Evolutionary conservation across 2,113 vertebrate species (phyloP).

Genomic region (Nicator chloris): DNA sequence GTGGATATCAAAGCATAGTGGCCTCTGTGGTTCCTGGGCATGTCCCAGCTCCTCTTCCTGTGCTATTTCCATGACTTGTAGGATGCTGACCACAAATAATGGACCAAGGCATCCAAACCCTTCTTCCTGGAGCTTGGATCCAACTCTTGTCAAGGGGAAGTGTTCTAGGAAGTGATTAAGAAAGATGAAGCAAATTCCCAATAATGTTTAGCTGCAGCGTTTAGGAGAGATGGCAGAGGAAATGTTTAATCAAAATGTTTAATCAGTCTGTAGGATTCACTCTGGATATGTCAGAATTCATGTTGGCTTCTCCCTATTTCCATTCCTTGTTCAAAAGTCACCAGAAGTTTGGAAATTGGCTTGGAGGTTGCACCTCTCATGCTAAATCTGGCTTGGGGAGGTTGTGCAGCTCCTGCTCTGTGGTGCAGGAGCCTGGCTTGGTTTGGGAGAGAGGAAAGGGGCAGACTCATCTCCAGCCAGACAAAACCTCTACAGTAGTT

Average conservation of each 20-base stretch:
- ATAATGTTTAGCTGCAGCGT: background rate
- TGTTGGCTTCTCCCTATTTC: background rate
- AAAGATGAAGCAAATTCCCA: background rate
- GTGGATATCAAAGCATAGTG: fast-evolving
- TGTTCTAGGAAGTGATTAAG: background rate
- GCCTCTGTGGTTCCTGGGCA: background rate
- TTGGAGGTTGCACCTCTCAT: background rate
- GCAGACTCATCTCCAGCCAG: background rate
- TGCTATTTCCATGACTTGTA: fast-evolving
- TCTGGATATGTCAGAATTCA: background rate
- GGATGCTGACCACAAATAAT: background rate
- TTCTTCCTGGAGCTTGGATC: background rate
- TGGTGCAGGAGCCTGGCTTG: background rate
- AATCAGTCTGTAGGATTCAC: background rate
- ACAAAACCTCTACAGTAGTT: background rate
- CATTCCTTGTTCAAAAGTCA: background rate
- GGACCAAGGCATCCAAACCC: background rate
- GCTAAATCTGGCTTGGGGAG: background rate
- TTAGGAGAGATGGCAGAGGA: background rate
- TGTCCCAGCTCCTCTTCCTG: background rate
- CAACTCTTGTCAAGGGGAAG: background rate
- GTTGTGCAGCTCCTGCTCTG: background rate
- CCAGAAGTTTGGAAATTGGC: background rate
- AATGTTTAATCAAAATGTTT: background rate
- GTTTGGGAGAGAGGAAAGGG: background rate